Evolutionary conservation across 2,113 vertebrate species (phyloP).

Genomic region (Anolis carolinensis): DNA sequence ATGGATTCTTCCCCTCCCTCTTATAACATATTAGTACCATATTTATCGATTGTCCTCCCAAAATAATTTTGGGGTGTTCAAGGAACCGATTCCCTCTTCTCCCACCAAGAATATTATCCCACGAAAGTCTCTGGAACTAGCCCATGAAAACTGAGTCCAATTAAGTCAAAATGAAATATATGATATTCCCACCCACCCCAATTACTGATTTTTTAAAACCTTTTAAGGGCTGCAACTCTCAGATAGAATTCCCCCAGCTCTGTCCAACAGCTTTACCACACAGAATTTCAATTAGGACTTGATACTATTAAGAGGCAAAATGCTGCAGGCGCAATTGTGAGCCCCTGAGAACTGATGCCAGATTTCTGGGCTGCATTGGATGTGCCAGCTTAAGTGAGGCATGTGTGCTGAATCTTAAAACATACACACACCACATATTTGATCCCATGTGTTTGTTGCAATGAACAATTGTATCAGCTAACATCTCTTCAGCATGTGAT

Average conservation of each 20-base stretch:
- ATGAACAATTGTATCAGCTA: not conserved
- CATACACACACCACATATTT: not conserved
- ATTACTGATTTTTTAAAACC: too few species aligned
- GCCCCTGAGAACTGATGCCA: not conserved
- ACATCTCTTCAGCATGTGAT: not conserved
- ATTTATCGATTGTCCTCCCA: too few species aligned
- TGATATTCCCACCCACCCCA: too few species aligned
- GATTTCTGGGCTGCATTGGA: not conserved
- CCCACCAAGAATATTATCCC: too few species aligned
- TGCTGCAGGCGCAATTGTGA: not conserved
- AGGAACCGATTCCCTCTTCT: too few species aligned
- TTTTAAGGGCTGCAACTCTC: too few species aligned
- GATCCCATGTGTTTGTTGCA: not conserved
- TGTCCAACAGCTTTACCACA: not conserved
- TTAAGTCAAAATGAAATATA: too few species aligned
- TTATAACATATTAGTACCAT: too few species aligned
- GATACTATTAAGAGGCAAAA: not conserved
- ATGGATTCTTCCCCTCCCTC: too few species aligned
- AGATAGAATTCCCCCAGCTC: not conserved
- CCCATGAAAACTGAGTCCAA: too few species aligned
- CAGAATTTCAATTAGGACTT: not conserved
- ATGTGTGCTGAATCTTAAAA: not conserved
- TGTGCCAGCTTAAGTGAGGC: not conserved
- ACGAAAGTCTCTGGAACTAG: too few species aligned
- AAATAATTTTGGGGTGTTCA: too few species aligned